Base-by-base conservation (phyloP, 2,113 vertebrate species). In the Aphyosemion australe region DNA sequence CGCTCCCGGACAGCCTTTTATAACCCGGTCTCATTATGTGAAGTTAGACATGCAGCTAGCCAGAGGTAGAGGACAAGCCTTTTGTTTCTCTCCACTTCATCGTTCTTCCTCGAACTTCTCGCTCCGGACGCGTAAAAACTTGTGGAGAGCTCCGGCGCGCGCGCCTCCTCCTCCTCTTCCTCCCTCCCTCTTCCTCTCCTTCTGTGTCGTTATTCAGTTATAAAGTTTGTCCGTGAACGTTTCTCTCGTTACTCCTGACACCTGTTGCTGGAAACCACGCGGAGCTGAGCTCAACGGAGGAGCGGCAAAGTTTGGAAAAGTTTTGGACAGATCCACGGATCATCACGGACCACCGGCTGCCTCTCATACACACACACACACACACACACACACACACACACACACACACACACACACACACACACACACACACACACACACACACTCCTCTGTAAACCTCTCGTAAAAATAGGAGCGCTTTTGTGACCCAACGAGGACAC, bases 221-320 rank as follows among this genome's bases (percentile, higher is more conserved):
- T 68, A 84, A 78, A 79, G 57, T 83, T 82, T 83, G 78, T 16
- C 53, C 20, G 50, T 66, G 80, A 56, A 72, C 49, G 69, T 74
- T 19, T 67, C 65, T 60, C 52, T 59, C 64, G 78, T 75, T 67
- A 21, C 62, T 75, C 41, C 74, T 71, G 79, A 86, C 88, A 90
- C 88, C 86, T 90, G 88, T 85, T 88, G 80, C 81, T 34, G 77
- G 70, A 56, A 61, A 15, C 16, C 2, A 16, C 57, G 34, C 41
- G 15, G 4, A 19, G 2, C 34, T 15, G 41, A 32, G 54, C 15
- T 37, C 12, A 37, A 37, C 34, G 34, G 67, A 11, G 49, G 48
- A 18, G 8, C 49, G 19, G 8, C 1, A 37, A 37, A 37, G 34
- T 6, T 61, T 50, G 1, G 37, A 37, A 10, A 18, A 12, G 10